Conservation (phyloP, 37 sponge, comb jelly and placozoan species). For the Bolinopsis microptera region DNA sequence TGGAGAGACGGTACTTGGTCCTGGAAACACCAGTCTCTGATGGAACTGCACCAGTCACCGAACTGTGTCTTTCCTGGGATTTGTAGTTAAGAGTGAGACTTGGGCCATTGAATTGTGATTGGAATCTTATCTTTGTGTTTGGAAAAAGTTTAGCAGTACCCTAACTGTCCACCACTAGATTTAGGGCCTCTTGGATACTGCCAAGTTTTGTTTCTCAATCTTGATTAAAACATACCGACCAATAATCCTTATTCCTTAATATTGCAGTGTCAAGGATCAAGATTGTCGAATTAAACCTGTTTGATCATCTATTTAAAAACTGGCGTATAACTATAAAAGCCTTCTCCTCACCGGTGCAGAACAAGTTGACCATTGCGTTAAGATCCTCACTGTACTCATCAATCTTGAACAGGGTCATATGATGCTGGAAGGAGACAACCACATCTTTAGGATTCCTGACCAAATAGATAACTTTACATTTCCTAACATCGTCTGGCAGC, state of each 20-base stretch:
- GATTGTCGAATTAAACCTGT: too few species aligned
- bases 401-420: slow-evolving; percentile 31
- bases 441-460: slow-evolving; percentile 49
- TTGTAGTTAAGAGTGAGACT: background rate
- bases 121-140: too few species aligned
- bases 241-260: too few species aligned
- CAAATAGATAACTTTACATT: slow-evolving; percentile 50
- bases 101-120: too few species aligned
- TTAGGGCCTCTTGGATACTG: too few species aligned
- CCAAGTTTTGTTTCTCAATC: too few species aligned
- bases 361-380: slow-evolving; percentile 20
- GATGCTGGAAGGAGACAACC: slow-evolving; percentile 50
- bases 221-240: too few species aligned
- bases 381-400: slow-evolving; percentile 24
- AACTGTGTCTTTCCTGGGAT: slow-evolving; percentile 27
- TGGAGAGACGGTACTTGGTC: background rate
- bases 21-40: slow-evolving; percentile 25
- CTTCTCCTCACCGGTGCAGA: slow-evolving; percentile 37
- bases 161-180: too few species aligned
- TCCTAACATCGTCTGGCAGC: background rate
- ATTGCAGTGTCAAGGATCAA: too few species aligned
- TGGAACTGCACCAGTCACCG: background rate
- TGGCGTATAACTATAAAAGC: too few species aligned
- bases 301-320: too few species aligned
- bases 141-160: too few species aligned